Evolutionary conservation across 2,888 invertebrate species (phyloP), one percentile per base, ranked within the genome.

Genomic region (Apamea monoglypha): DNA sequence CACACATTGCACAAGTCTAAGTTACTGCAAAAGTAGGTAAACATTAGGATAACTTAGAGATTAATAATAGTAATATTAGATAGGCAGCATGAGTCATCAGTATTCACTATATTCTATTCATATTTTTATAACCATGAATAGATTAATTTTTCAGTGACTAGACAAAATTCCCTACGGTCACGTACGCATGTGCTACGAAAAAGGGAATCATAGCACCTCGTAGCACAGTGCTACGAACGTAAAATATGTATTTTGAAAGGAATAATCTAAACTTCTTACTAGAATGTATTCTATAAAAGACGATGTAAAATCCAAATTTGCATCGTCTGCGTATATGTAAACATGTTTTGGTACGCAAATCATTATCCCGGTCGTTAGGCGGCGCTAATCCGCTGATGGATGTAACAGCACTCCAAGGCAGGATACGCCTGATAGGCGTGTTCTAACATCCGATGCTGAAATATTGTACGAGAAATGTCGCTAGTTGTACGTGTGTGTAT

Each of bases 321-420:
- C 50, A 53, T 80, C 73, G 67, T 64, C 44, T 85, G 74, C 79
- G 82, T 85, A 75, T 32, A 80, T 81, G 78, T 86, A 81, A 83
- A 86, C 79, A 86, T 79, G 84, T 81, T 85, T 77, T 79, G 78
- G 81, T 82, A 79, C 74, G 85, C 84, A 86, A 86, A 86, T 86
- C 75, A 86, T 86, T 86, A 86, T 84, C 77, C 84, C 79, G 81
- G 79, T 86, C 81, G 86, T 84, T 84, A 84, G 86, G 81, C 81
- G 77, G 77, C 81, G 77, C 77, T 86, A 86, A 86, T 86, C 84
- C 84, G 70, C 81, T 86, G 86, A 86, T 86, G 86, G 81, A 86
- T 86, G 86, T 81, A 81, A 77, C 83, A 81, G 72, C 53, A 78
- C 74, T 77, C 76, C 68, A 80, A 83, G 75, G 79, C 84, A 79